phyloP scores from a whole-genome alignment of 2,113 vertebrate species.

The Mystacornis crossleyi region DNA sequence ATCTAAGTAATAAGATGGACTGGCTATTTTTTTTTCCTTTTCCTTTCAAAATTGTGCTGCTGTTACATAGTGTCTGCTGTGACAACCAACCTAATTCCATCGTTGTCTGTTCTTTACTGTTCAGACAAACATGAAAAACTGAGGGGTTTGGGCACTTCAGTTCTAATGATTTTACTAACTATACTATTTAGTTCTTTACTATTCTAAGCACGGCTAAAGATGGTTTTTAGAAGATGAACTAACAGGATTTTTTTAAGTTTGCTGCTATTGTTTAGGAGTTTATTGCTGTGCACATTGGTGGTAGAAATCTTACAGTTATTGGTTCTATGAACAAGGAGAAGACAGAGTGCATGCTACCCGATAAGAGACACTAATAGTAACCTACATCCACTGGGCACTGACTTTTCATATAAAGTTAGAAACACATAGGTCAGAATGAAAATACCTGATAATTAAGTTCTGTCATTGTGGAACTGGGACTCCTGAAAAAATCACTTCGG shows the following conservation, averaged over 20 bases:
- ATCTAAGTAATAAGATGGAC: neutral
- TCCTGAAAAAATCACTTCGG: neutral
- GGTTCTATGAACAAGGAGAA: neutral
- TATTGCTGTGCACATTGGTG: neutral
- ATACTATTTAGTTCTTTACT: neutral
- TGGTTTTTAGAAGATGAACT: neutral
- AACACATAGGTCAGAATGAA: neutral
- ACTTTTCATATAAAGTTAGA: neutral
- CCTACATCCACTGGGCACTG: neutral
- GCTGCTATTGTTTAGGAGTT: neutral
- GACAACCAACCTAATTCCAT: neutral
- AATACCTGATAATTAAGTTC: neutral
- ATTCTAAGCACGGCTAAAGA: neutral
- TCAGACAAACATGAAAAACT: neutral
- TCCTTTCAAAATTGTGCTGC: neutral
- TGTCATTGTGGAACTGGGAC: neutral
- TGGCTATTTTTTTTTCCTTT: neutral
- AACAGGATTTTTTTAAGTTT: neutral
- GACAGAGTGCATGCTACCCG: neutral
- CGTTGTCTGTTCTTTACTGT: neutral
- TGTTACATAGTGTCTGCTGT: neutral
- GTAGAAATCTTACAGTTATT: neutral
- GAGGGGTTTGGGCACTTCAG: rapidly evolving
- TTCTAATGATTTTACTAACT: neutral
- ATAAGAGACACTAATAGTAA: neutral